These are phyloP conservation scores for Trematomus bernacchii DNA, from an alignment of 2,797 vertebrate genomes.

Conservation along the genomic window DNA sequence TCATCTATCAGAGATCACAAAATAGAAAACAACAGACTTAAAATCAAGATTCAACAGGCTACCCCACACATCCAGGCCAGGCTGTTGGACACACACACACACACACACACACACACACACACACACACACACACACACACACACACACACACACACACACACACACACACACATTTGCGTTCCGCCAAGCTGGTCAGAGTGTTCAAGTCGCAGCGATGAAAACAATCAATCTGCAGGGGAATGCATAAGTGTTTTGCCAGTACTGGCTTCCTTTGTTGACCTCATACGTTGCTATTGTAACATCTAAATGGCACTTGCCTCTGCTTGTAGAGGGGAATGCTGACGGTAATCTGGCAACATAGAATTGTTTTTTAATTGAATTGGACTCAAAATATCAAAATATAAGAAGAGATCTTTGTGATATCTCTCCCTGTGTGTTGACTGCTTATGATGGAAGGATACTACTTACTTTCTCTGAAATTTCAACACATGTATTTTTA, in stretches of 20 bases:
- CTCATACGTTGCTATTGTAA: conserved; percentile 36
- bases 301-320: conserved; percentile 27
- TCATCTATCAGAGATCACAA: conserved; percentile 2
- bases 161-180: neutral
- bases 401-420: conserved; percentile 3
- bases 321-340: neutral
- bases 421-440: conserved; percentile 3
- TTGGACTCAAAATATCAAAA: conserved; percentile 4
- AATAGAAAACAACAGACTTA: conserved; percentile 24
- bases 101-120: neutral
- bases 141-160: neutral
- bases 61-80: conserved; percentile 20
- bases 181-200: conserved; percentile 31
- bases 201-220: conserved; percentile 42
- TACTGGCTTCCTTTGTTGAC: conserved; percentile 39
- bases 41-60: conserved; percentile 46
- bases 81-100: conserved; percentile 22
- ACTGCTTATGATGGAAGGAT: neutral
- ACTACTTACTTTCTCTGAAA: neutral
- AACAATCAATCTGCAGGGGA: conserved; percentile 55
- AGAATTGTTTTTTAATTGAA: conserved; percentile 20
- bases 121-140: neutral
- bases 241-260: conserved; percentile 32
- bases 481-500: neutral
- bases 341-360: conserved; percentile 8